Base-by-base conservation (phyloP, 1,140 invertebrate species). In the Potamilus streckersoni region DNA sequence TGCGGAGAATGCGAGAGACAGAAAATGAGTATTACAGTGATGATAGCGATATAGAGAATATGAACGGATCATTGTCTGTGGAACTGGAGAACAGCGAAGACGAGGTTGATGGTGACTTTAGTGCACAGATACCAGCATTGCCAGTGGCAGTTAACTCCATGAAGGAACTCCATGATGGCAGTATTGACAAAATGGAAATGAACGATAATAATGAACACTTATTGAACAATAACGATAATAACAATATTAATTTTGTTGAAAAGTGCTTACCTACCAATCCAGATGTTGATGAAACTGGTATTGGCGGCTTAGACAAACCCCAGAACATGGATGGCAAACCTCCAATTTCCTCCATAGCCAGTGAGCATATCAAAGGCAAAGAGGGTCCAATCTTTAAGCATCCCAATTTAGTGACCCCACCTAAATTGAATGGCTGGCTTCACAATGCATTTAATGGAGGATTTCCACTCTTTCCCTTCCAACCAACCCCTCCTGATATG, bases 391-490 rank as follows among this genome's bases (percentile, higher is more conserved):
- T 72, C 38, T 78, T 80, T 61, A 79, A 74, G 49, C 75, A 77
- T 56, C 23, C 70, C 58, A 66, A 66, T 19, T 31, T 61, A 63
- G 58, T 72, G 56, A 77, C 75, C 49, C 61, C 77, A 20, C 76
- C 79, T 20, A 80, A 80, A 62, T 58, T 79, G 23, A 80, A 75
- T 23, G 78, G 73, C 56, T 85, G 85, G 82, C 74, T 87, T 57
- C 73, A 71, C 57, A 63, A 59, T 59, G 74, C 82, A 63, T 84
- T 83, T 69, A 80, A 79, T 70, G 79, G 79, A 64, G 38, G 38
- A 49, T 80, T 87, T 79, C 81, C 82, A 6, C 71, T 84, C 69
- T 85, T 84, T 71, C 84, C 86, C 20, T 87, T 86, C 76, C 79
- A 82, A 60, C 79, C 84, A n/a, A 75, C 78, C 31, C 82, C 83